Conservation (phyloP, 2,797 vertebrate genomes). For the Hyperoplus immaculatus region DNA sequence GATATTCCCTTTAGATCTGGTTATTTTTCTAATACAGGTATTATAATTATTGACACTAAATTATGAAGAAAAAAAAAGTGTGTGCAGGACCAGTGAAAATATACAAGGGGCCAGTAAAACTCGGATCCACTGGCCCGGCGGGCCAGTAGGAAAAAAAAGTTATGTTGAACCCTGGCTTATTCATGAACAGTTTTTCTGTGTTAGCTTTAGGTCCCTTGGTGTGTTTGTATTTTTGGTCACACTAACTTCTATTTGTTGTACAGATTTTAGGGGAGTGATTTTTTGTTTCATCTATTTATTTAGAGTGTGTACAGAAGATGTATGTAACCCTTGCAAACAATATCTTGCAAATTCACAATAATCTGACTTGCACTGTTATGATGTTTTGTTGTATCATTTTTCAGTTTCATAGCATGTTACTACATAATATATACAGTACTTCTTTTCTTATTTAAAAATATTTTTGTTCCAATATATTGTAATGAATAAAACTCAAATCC, state of each 20-base stretch:
- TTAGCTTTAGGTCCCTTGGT: slow-evolving; percentile 38
- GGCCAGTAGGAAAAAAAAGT: slow-evolving; percentile 16
- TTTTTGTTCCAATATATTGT: slow-evolving; percentile 11
- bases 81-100: no score
- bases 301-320: slow-evolving; percentile 64
- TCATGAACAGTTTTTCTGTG: slow-evolving; percentile 34
- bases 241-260: slow-evolving; percentile 69
- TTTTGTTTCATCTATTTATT: slow-evolving; percentile 64
- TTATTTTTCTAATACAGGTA: no score
- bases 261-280: slow-evolving; percentile 57
- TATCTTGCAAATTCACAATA: slow-evolving; percentile 46
- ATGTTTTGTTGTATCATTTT: slow-evolving; percentile 43
- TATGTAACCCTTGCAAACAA: slow-evolving; percentile 38
- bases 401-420: slow-evolving; percentile 44
- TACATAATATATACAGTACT: slow-evolving; percentile 5
- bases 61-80: no score
- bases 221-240: slow-evolving; percentile 51
- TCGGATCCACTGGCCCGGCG: slow-evolving; percentile 24
- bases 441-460: background rate
- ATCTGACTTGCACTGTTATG: slow-evolving; percentile 50
- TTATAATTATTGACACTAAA: no score
- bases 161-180: slow-evolving; percentile 45
- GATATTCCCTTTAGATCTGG: no score
- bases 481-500: slow-evolving; percentile 82
- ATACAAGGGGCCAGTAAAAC: slow-evolving; percentile 4